Base-by-base conservation (phyloP, 2,797 vertebrate genomes). In the Micrastur ruficollis region DNA sequence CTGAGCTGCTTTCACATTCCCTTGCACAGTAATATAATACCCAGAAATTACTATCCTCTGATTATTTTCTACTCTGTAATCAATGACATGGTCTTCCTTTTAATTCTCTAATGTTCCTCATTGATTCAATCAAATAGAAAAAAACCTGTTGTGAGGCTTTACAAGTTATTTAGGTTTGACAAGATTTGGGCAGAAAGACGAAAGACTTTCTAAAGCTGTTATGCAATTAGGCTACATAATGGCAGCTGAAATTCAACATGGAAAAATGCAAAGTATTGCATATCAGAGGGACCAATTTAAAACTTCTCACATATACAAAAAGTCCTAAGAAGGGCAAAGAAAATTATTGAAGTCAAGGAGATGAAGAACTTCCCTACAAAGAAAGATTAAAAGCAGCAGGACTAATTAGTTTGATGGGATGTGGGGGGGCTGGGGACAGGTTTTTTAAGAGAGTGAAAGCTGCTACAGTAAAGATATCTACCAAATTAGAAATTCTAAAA, bases 61-160 rank as follows among this genome's bases (percentile, higher is more conserved):
- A 81, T 70, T 81, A 62, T 90, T 93, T 94, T 85, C 55, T 93
- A 25, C 52, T 76, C 14, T 66, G 10, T 93, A 91, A 91, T 78
- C 44, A 36, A 67, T 76, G 26, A 32, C 15, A n/a, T 56, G 61
- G 40, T 85, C 36, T 82, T 92, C 25, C n/a, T 82, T 86, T 50
- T 85, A 85, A 67, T 83, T 87, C 59, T 67, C 32, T 83, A 52
- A 74, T 63, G 21, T 76, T 89, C 16, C 49, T 63, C 12, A 31
- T 27, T 85, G 83, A 70, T 86, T 88, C 34, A 49, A 47, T 79
- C 59, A 84, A 90, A 61, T 6, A 90, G 75, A 88, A 90, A 76
- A 7, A 75, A 53, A 26, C 6, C 17, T 78, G 63, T 44, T 1
- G 0, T 46, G 36, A 91, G 11, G 4, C 15, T 89, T 84, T 79